Base-by-base conservation (phyloP, 2,888 invertebrate species). In the Sminthurides aquaticus region DNA sequence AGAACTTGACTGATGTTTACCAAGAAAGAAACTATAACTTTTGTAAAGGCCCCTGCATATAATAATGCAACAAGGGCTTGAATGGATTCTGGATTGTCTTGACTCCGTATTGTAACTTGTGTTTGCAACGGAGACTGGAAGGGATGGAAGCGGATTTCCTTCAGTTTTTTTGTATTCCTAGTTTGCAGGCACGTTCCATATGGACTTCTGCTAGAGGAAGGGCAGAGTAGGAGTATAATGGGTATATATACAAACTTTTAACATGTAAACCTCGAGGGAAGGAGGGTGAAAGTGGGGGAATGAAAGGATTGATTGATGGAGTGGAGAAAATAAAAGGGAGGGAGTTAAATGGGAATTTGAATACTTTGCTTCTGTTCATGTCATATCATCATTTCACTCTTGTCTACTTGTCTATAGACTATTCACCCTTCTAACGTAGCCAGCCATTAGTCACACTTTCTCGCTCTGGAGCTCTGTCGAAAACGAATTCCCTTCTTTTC, bases 231-330 rank as follows among this genome's bases (percentile, higher is more conserved):
- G n/a, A n/a, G n/a, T n/a, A n/a, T n/a, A n/a, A n/a, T n/a, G n/a
- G n/a, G n/a, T n/a, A n/a, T n/a, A n/a, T n/a, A 34, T 34, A 34
- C 15, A 5, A 34, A 34, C 43, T 34, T 15, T 5, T 34, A n/a
- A 11, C 43, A 34, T 34, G 43, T 11, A 34, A 34, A 34, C 43
- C 43, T 34, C 43, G 43, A 34, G 43, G 43, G 43, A 34, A 15
- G 43, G 43, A 34, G n/a, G n/a, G 43, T 34, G 43, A 34, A 34
- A 34, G 43, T 34, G 15, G 43, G n/a, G 15, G 43, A 28, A 58
- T 24, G 59, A 20, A 48, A 43, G n/a, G 43, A 59, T 48, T 59
- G 59, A 59, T 59, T 59, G 59, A 59, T 59, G 48, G 29, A 59
- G 25, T 59, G 48, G 1, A 59, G 48, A 59, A 29, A 55, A 55